Evolutionary conservation across 2,113 vertebrate species (phyloP).

Genomic region (Piprites chloris): DNA sequence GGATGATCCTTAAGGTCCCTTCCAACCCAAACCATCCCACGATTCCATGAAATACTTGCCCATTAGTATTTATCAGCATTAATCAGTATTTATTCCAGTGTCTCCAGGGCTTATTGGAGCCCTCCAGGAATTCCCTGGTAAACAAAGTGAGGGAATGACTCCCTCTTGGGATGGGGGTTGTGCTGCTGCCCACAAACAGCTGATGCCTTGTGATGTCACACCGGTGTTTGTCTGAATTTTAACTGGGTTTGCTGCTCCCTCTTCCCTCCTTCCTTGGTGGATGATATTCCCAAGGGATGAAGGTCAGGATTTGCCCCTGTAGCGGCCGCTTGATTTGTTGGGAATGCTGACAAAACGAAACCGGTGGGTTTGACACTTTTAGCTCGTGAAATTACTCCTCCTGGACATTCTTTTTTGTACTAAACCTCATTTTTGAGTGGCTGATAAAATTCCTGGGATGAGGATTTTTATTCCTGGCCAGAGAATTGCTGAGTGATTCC

Average conservation of each 20-base stretch:
- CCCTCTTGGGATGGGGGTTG: neutral
- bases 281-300: neutral
- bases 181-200: neutral
- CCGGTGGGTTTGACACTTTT: too few relatives aligned
- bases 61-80: too few relatives aligned
- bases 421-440: neutral
- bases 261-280: neutral
- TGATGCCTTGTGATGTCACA: neutral
- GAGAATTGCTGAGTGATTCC: neutral
- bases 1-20: accelerated
- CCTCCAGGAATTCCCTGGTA: neutral
- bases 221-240: neutral
- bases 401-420: accelerated
- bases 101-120: neutral
- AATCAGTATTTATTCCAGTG: too few relatives aligned
- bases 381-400: neutral
- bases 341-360: neutral
- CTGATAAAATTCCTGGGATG: neutral
- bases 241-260: neutral
- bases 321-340: neutral
- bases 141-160: neutral
- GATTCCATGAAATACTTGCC: neutral
- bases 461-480: neutral
- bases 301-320: neutral
- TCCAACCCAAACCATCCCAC: accelerated